These are phyloP conservation scores for Ceyx cyanopectus DNA, from an alignment of 2,113 vertebrate species.

Conservation along the genomic window DNA sequence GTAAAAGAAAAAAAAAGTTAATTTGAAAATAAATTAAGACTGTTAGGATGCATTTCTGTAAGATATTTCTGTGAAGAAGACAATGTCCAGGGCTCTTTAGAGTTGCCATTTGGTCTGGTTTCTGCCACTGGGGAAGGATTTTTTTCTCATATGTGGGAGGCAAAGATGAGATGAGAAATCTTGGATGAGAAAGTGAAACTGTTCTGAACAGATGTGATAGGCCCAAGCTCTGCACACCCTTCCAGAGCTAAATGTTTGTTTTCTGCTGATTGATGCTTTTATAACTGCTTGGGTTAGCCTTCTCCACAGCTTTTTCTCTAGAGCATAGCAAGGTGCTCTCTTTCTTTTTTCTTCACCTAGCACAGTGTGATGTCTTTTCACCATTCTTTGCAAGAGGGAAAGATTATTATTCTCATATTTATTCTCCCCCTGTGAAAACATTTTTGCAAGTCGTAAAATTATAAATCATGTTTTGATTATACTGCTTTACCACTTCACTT, in stretches of 20 bases:
- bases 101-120: neutral
- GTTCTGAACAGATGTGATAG: neutral
- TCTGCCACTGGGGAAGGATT: neutral
- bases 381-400: neutral
- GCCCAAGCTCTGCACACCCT: accelerated
- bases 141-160: neutral
- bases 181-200: neutral
- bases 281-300: neutral
- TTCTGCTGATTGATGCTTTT: neutral
- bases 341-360: neutral
- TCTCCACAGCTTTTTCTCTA: neutral
- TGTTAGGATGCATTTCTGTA: neutral
- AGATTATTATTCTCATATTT: neutral
- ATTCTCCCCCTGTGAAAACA: neutral
- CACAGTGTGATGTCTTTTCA: neutral
- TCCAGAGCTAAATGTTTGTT: neutral
- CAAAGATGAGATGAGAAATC: neutral
- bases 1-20: neutral
- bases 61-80: neutral
- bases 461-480: neutral
- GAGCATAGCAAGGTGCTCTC: neutral
- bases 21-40: neutral
- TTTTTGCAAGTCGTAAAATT: neutral
- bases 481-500: neutral
- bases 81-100: neutral